Conservation (phyloP, 2,113 vertebrate genomes). For the Pangasianodon hypophthalmus region DNA sequence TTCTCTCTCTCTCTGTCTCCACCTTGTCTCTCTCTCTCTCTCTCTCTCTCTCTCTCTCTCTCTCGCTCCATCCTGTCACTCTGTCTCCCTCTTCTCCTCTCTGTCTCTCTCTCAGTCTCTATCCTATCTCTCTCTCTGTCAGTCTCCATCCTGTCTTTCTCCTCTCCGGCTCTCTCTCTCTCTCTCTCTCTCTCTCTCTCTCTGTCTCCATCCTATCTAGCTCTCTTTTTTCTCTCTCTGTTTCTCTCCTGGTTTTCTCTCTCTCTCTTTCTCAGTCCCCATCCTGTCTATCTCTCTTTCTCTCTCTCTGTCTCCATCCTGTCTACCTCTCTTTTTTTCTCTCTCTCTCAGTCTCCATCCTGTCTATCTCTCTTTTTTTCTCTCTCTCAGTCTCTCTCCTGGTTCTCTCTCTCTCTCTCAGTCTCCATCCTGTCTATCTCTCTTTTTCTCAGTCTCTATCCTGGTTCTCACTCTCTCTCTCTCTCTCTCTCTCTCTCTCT, state of each 20-base stretch:
- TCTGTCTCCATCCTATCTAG: background rate
- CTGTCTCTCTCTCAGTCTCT: background rate
- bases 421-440: too few species aligned
- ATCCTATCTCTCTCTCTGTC: background rate
- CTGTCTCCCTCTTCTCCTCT: background rate
- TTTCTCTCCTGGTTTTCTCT: background rate
- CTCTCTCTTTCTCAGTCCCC: background rate
- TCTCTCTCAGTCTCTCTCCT: background rate
- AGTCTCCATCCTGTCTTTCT: too few species aligned
- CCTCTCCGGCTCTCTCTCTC: too few species aligned
- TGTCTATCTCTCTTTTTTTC: background rate
- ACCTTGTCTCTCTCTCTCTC: background rate
- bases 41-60: background rate
- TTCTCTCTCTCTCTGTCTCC: background rate
- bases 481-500: background rate
- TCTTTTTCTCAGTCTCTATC: background rate
- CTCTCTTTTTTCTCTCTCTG: background rate
- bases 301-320: background rate
- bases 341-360: background rate
- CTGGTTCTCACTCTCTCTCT: background rate
- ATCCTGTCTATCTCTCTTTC: too few species aligned
- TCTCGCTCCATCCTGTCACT: background rate
- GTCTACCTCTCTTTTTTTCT: background rate
- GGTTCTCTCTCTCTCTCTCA: background rate
- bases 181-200: background rate